These are phyloP conservation scores for Gastrophryne carolinensis DNA, from an alignment of 2,797 vertebrate species.

Conservation along the genomic window DNA sequence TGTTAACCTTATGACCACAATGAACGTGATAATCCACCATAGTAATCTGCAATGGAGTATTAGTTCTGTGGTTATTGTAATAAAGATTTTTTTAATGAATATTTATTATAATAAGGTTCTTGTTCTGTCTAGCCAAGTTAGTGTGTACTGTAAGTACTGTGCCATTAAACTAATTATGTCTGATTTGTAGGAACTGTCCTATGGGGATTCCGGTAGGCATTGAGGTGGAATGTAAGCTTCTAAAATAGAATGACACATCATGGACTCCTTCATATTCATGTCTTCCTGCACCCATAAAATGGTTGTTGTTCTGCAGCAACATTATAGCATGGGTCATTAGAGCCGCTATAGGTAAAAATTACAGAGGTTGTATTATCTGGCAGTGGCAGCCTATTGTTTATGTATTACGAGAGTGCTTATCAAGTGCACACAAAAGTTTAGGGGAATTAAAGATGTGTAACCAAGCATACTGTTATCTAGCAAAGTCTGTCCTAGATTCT, in stretches of 20 bases:
- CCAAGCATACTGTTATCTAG: background rate
- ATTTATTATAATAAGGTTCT: too few relatives aligned
- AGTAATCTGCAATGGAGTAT: too few relatives aligned
- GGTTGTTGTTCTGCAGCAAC: background rate
- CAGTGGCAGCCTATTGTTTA: background rate
- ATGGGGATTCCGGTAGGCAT: background rate
- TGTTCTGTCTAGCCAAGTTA: background rate
- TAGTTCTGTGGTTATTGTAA: too few relatives aligned
- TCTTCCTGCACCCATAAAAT: background rate
- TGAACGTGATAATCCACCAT: too few relatives aligned
- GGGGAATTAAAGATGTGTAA: background rate
- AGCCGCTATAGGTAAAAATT: background rate
- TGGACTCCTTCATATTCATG: background rate
- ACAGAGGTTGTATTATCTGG: background rate
- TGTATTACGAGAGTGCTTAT: background rate
- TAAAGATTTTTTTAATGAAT: too few relatives aligned
- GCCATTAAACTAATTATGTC: conserved; percentile 8
- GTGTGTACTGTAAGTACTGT: background rate
- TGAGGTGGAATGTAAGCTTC: background rate
- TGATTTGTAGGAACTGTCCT: background rate
- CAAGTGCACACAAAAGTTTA: background rate
- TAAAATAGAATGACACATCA: background rate
- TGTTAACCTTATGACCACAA: too few relatives aligned
- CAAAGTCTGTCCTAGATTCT: background rate
- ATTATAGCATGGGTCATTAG: background rate